Evolutionary conservation across 2,888 invertebrate species (phyloP).

Genomic region (Pyrrhosoma nymphula): DNA sequence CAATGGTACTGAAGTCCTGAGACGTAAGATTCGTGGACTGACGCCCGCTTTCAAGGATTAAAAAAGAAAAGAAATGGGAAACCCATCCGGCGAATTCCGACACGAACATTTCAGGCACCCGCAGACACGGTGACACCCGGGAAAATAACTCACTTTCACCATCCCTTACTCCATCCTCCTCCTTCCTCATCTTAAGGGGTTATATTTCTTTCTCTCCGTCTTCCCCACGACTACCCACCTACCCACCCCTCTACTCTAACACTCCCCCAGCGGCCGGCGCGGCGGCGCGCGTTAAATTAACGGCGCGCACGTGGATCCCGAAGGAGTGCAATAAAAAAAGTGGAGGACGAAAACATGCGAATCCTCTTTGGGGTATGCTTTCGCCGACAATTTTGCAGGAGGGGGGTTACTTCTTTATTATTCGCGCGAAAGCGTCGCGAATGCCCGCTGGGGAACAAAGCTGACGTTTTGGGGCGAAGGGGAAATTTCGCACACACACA

Average conservation of each 20-base stretch:
- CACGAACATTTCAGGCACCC: constrained; percentile 26
- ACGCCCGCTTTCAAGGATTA: neutral
- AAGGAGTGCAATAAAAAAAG: neutral
- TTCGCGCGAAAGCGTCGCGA: constrained; percentile 15
- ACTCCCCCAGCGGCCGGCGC: neutral
- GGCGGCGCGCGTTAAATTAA: neutral
- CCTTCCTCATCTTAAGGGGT: neutral
- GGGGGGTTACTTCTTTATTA: neutral
- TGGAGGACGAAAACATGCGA: neutral
- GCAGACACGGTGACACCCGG: constrained; percentile 16
- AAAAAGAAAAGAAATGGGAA: neutral
- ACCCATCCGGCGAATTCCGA: constrained; percentile 18
- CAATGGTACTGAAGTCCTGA: neutral
- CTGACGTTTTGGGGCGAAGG: neutral
- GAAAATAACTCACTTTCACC: constrained; percentile 12
- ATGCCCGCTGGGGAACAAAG: neutral
- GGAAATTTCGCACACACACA: neutral
- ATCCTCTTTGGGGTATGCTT: constrained; percentile 14
- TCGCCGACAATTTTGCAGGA: neutral
- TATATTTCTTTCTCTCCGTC: neutral
- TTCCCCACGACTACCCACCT: too few relatives aligned
- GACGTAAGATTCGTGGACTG: neutral
- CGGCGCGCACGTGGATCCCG: constrained; percentile 7
- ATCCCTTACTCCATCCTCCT: neutral
- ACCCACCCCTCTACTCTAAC: neutral